Evolutionary conservation across 2,797 vertebrate species (phyloP).

Genomic region (Rhabdomys pumilio): DNA sequence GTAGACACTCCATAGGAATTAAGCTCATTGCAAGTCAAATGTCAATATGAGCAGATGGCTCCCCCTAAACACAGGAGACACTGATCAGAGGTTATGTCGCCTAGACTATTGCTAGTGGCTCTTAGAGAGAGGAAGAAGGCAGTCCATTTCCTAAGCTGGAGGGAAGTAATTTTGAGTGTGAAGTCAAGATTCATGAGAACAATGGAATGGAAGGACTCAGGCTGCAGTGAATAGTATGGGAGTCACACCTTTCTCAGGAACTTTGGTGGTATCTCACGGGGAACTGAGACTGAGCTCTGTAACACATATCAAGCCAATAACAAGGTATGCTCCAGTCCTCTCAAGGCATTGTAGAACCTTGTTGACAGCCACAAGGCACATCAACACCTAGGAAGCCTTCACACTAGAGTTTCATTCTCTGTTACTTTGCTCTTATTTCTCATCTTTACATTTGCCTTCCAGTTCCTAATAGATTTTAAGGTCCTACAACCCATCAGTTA

Average conservation of each 20-base stretch:
- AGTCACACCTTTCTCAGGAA: neutral
- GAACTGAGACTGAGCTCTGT: neutral
- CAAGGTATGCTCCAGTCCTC: neutral
- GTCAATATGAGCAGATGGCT: neutral
- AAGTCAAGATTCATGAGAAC: neutral
- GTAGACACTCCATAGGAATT: neutral
- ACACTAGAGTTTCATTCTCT: neutral
- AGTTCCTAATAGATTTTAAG: slow-evolving; percentile 19
- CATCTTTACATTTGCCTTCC: neutral
- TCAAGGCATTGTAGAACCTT: neutral
- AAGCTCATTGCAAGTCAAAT: neutral
- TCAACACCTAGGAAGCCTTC: neutral
- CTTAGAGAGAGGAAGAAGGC: neutral
- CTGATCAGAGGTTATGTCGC: neutral
- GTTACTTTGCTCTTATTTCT: neutral
- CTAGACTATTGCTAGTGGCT: neutral
- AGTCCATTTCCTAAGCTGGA: neutral
- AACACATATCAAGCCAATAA: neutral
- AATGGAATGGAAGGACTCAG: neutral
- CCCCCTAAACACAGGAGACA: neutral
- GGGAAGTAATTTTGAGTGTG: neutral
- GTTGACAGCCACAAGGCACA: neutral
- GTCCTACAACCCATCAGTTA: neutral
- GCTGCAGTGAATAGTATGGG: neutral
- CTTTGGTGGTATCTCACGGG: neutral